Conservation (phyloP, 2,113 vertebrate species). For the Lonchura striata region DNA sequence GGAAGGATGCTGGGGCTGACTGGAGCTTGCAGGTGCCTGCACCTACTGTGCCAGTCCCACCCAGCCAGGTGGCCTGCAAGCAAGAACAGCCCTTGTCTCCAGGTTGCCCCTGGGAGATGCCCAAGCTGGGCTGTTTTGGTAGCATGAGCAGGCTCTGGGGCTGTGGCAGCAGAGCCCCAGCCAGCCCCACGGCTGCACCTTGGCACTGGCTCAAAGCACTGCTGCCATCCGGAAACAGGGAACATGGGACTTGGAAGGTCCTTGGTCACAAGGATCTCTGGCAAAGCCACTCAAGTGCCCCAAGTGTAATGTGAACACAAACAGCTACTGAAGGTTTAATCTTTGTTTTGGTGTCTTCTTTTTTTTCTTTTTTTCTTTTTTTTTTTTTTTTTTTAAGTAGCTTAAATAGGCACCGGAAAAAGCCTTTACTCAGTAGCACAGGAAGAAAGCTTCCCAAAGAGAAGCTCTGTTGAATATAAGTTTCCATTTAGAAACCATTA, state of each 20-base stretch:
- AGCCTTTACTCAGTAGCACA: background rate
- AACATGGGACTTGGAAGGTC: background rate
- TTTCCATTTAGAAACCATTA: conserved; percentile 54
- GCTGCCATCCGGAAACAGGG: background rate
- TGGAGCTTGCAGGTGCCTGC: background rate
- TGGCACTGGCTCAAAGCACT: background rate
- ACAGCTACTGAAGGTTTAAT: background rate
- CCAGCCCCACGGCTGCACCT: background rate
- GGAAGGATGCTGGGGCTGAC: fast-evolving
- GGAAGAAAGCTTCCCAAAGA: conserved; percentile 33
- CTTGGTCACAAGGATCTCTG: background rate
- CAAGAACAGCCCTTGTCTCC: background rate
- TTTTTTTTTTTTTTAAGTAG: background rate
- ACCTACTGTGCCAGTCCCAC: fast-evolving
- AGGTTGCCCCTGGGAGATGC: background rate
- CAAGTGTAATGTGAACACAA: background rate
- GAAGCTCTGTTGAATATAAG: conserved; percentile 11
- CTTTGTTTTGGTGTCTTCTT: background rate
- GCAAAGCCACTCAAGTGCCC: background rate
- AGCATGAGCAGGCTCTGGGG: background rate
- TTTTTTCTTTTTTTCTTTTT: background rate
- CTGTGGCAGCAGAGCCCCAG: background rate
- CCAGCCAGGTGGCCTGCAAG: fast-evolving
- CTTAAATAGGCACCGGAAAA: conserved; percentile 30
- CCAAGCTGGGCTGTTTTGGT: fast-evolving